These are phyloP conservation scores for Fabriciana adippe DNA, from an alignment of 2,888 invertebrate species.

Conservation along the genomic window DNA sequence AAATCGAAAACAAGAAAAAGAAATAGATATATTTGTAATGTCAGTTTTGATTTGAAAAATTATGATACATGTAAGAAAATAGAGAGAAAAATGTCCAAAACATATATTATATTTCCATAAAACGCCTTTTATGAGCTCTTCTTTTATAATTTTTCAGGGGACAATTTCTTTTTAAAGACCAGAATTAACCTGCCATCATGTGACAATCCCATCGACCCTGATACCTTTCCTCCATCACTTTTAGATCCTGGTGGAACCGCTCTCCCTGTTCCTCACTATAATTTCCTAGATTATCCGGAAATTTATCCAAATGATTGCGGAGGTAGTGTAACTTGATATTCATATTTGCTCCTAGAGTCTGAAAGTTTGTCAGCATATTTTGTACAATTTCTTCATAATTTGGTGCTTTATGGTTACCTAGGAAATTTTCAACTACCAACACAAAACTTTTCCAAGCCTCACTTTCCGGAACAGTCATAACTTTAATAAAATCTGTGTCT, in stretches of 20 bases:
- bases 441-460: too few species aligned
- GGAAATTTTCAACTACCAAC: too few species aligned
- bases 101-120: constrained; percentile 22
- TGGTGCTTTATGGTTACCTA: constrained; percentile 25
- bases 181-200: background rate
- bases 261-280: too few species aligned
- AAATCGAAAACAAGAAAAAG: background rate
- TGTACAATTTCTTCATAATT: constrained; percentile 15
- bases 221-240: too few species aligned
- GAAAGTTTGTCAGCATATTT: background rate
- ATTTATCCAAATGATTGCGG: too few species aligned
- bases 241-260: too few species aligned
- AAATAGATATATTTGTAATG: background rate
- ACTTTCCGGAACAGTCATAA: too few species aligned
- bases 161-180: constrained; percentile 22
- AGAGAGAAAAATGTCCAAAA: constrained; percentile 21
- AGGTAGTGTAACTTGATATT: too few species aligned
- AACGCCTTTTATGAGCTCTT: constrained; percentile 22
- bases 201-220: too few species aligned
- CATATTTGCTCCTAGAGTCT: too few species aligned
- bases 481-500: too few species aligned
- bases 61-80: constrained; percentile 17
- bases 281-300: too few species aligned
- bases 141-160: constrained; percentile 17
- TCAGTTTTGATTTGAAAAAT: constrained; percentile 15